Base-by-base conservation (phyloP, 2,113 vertebrate genomes). In the Thamnaconus septentrionalis region DNA sequence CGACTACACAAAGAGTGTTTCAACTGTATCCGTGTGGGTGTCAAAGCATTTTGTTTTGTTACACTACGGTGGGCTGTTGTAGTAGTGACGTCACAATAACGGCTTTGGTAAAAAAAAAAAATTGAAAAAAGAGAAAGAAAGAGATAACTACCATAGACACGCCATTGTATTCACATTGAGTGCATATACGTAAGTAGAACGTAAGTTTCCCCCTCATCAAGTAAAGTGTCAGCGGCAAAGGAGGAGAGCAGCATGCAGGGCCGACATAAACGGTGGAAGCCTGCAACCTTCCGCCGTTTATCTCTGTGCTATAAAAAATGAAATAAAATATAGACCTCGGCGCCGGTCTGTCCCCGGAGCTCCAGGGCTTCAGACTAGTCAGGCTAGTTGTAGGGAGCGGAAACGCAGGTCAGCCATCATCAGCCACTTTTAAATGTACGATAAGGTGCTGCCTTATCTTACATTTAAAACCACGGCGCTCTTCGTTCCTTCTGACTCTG, bases 1-100 rank as follows among this genome's bases (percentile, higher is more conserved):
- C 91, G 88, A 89, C 18, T 66, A 76, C 88, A 89, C 88, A 66
- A 68, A 87, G 90, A 92, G 90, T 92, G 91, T 90, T 92, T 91
- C 90, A 91, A 90, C 89, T 91, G 90, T 91, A 92, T 87, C 89
- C 86, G 89, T 92, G 91, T 91, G 90, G 90, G 90, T 91, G 91
- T 56, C 87, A 91, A 92, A 90, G 90, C 88, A 92, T 91, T 90
- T 89, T 88, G 73, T 85, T 91, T 90, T 82, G 85, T 87, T 83
- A 85, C 86, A 85, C 69, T 78, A 77, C 79, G 76, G 89, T 89
- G 89, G 89, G 89, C 90, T 92, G 89, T 92, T 79, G 90, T 91
- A 91, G 91, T 91, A 92, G 90, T 92, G 90, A 92, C 90, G 58
- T 92, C 91, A 92, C 91, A 92, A 92, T 92, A 91, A 88, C 89